Evolutionary conservation across 2,797 vertebrate genomes (phyloP), one percentile per base, ranked within the genome.

Genomic region (Lepus townsendii): DNA sequence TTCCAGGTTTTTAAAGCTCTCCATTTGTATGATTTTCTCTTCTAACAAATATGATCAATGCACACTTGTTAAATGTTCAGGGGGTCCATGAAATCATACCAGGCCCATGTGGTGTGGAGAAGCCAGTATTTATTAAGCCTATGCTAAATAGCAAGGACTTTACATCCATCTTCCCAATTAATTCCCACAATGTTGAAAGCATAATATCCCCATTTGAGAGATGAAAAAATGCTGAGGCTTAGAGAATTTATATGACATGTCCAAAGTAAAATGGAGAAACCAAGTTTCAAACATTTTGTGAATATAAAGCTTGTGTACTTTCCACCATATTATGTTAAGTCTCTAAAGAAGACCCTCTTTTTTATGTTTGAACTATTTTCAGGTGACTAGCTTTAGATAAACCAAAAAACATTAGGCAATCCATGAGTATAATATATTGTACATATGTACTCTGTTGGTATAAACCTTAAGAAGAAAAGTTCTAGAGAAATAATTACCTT

Each of bases 181-280:
- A 66, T 83, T 91, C 38, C 85, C 65, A 17, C 42, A 76, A 76
- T 3, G 66, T 75, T 80, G 50, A 85, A 95, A 86, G 42, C 9
- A 50, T 91, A 60, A 72, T 77, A 47, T 68, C 19, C n/a, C n/a
- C 13, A 42, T 72, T 79, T 83, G 27, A 90, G 24, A 75, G 62
- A 52, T 19, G 12, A 93, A 63, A 92, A 94, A 80, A 71, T 66
- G 42, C 42, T 22, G 69, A 93, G 30, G 24, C 7, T 94, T 69
- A 87, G 30, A 24, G 27, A 20, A 83, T 80, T 77, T 52, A 27
- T 77, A 10, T 83, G 76, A 83, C 10, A 68, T 95, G 4, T 26
- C 66, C 71, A 87, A 38, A 92, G 26, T 75, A 63, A 47, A 89
- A 92, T 82, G 76, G 30, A 85, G 90, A 88, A 82, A 78, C 17